Percentiles rank a stretch among this genome's conserved stretches.
These are phyloP conservation scores for Thunnus maccoyii DNA, from an alignment of 2,113 vertebrate genomes.

Conservation along the genomic window DNA sequence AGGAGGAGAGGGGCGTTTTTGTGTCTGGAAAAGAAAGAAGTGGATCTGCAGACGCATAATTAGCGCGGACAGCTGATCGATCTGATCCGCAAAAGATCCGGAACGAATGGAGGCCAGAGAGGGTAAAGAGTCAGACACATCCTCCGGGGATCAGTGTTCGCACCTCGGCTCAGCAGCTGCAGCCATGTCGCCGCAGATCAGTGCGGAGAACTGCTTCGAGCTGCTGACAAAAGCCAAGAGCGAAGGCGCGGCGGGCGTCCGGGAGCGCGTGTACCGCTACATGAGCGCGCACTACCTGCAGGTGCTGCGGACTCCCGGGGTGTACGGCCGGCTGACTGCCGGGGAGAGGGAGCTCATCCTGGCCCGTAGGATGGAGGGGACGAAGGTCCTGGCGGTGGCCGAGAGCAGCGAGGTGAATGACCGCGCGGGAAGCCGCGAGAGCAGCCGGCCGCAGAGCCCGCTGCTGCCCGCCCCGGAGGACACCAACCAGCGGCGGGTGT, in stretches of 20 bases:
- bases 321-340: constrained; percentile 90
- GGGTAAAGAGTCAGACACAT: not conserved
- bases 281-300: constrained; percentile 94
- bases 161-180: constrained; percentile 39
- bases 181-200: constrained; percentile 85
- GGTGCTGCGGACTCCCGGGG: constrained; percentile 86
- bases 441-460: constrained; percentile 89
- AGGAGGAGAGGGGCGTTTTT: not conserved
- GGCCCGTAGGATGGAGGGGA: constrained; percentile 87
- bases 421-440: constrained; percentile 85
- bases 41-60: not conserved
- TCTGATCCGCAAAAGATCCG: not conserved
- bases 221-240: constrained; percentile 89
- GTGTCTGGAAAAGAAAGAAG: not conserved
- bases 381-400: constrained; percentile 85
- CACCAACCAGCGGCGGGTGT: constrained; percentile 79
- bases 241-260: constrained; percentile 85
- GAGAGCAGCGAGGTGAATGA: constrained; percentile 88
- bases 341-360: constrained; percentile 90
- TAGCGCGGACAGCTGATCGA: not conserved
- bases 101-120: not conserved
- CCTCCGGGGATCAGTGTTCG: not conserved
- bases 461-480: constrained; percentile 85
- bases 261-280: constrained; percentile 88
- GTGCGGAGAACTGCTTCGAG: constrained; percentile 89